Percentiles rank a stretch among this genome's conserved stretches.
Evolutionary conservation across 2,113 vertebrate genomes (phyloP).

Genomic region (Bothrops jararaca): DNA sequence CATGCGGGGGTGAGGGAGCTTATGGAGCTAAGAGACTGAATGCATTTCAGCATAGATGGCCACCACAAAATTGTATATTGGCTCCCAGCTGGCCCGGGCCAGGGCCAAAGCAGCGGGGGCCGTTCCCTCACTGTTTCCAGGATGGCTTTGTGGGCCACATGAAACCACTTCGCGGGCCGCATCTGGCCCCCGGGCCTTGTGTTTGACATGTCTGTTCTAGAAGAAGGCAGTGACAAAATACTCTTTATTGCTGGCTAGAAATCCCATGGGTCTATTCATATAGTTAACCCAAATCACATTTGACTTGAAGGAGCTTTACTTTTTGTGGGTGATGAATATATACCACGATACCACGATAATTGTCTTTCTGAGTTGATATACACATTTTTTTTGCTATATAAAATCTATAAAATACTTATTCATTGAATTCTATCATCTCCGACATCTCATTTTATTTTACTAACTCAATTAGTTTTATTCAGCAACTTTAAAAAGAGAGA

Average conservation of each 20-base stretch:
- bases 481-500: constrained; percentile 55
- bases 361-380: background rate
- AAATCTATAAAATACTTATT: background rate
- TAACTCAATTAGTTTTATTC: constrained; percentile 55
- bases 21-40: no score
- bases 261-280: background rate
- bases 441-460: constrained; percentile 59
- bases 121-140: no score
- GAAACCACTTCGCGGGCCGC: no score
- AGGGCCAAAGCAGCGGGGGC: no score
- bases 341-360: background rate
- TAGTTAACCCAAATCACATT: background rate
- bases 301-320: background rate
- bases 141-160: no score
- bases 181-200: no score
- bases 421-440: background rate
- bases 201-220: background rate
- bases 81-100: no score
- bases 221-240: background rate
- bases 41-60: no score
- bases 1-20: no score
- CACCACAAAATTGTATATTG: no score
- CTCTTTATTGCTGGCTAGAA: background rate
- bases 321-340: background rate
- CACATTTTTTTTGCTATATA: no score